Evolutionary conservation across 2,888 invertebrate genomes (phyloP), one percentile per base, ranked within the genome.

Genomic region (Euphydryas editha): DNA sequence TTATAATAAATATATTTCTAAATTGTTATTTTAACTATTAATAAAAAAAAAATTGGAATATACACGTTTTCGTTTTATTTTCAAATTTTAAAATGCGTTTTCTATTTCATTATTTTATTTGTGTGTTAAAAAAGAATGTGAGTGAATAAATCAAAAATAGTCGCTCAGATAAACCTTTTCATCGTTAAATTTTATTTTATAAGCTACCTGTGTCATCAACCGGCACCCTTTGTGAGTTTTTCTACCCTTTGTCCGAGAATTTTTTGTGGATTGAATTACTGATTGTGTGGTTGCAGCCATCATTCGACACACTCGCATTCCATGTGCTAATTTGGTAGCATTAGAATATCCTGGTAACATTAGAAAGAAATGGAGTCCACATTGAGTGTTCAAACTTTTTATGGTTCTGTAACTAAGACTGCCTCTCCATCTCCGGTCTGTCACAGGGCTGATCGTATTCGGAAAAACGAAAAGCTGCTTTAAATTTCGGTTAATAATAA

Each of bases 201-300:
- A 67, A 81, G 86, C 88, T 90, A 90, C 90, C 90, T 90, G 90
- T 87, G 80, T 83, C 88, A 87, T 86, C 89, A 1, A 89, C 89
- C 82, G 87, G 83, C 74, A 71, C 76, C 85, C 82, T 86, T 88
- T 85, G 80, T 80, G 59, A 64, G 59, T 81, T 83, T 86, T 89
- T 86, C 85, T 78, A 70, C 75, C 80, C 81, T 83, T 89, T 82
- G 86, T 86, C 72, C 73, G 72, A 81, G 83, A 85, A 85, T 87
- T 90, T 84, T 83, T 74, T 77, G 62, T 65, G 80, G 83, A 89
- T 90, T 84, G 83, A 88, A 90, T 89, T 89, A 90, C 87, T 79
- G 79, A 82, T 86, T 88, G 85, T 88, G 83, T 83, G 82, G 88
- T 87, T 87, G 88, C 67, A 57, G 55, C 88, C 81, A 86, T 78